These are phyloP conservation scores for Aepyceros melampus DNA, from an alignment of 2,113 vertebrate genomes.

Conservation along the genomic window DNA sequence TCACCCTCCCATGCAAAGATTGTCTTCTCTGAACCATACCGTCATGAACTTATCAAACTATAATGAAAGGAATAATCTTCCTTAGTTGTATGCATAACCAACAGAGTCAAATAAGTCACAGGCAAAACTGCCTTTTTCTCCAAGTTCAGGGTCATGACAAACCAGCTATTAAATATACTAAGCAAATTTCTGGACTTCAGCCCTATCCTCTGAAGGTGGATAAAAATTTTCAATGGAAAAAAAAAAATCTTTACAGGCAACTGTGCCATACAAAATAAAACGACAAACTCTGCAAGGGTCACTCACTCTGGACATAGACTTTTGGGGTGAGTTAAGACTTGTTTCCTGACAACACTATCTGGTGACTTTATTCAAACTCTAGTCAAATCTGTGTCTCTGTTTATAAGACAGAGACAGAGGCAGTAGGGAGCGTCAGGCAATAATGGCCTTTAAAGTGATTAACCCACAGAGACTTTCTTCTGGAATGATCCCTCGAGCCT, in stretches of 20 bases:
- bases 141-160: not conserved
- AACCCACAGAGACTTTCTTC: conserved; percentile 60
- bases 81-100: not conserved
- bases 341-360: conserved; percentile 64
- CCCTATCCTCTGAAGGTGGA: not conserved
- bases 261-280: not conserved
- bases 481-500: conserved; percentile 32
- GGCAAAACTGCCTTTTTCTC: not conserved
- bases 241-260: not conserved
- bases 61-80: not conserved
- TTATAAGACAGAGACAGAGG: not conserved
- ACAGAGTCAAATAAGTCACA: not conserved
- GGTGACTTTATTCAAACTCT: conserved; percentile 57
- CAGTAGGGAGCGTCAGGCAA: not conserved
- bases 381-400: conserved; percentile 44
- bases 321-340: conserved; percentile 35
- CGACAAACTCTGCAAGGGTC: not conserved
- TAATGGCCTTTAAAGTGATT: conserved; percentile 57
- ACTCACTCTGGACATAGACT: not conserved
- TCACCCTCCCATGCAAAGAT: not conserved
- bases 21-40: not conserved
- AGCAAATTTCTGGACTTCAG: not conserved
- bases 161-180: not conserved
- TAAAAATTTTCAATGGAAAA: not conserved
- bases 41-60: not conserved